Evolutionary conservation across 2,113 vertebrate genomes (phyloP).

Genomic region (Lepidothrix coronata): DNA sequence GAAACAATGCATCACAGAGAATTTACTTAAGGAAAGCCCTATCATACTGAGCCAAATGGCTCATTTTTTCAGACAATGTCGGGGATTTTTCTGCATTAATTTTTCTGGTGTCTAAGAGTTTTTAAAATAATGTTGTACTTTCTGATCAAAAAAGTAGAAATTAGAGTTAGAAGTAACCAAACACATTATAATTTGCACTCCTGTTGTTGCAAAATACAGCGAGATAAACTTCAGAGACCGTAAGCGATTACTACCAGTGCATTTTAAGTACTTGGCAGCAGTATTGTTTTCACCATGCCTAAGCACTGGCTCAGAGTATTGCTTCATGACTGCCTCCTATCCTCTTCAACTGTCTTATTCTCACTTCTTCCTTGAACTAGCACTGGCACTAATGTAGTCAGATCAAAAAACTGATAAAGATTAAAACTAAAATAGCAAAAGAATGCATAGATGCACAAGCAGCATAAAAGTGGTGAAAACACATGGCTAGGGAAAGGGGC

Average conservation of each 20-base stretch:
- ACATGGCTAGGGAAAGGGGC: not conserved
- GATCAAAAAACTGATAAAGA: not conserved
- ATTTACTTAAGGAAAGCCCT: not conserved
- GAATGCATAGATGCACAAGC: not conserved
- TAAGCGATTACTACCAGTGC: not conserved
- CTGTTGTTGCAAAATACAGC: not conserved
- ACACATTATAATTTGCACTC: not conserved
- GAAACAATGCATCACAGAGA: not conserved
- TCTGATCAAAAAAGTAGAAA: not conserved
- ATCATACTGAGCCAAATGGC: not conserved
- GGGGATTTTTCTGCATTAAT: not conserved
- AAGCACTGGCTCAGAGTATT: not conserved
- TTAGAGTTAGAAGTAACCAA: not conserved
- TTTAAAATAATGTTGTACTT: not conserved
- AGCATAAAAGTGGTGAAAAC: not conserved
- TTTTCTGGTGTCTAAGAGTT: not conserved
- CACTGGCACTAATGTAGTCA: not conserved
- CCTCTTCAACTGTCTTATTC: not conserved
- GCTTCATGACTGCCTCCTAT: not conserved
- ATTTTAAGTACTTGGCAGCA: not conserved
- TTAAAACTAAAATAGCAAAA: not conserved
- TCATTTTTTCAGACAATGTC: not conserved
- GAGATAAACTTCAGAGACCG: not conserved
- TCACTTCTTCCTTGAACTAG: not conserved
- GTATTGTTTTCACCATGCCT: not conserved